A percentile compares a stretch with the other conserved stretches of the same genome.
Evolutionary conservation across 2,888 invertebrate species (phyloP).

Genomic region (Tuberolachnus salignus): DNA sequence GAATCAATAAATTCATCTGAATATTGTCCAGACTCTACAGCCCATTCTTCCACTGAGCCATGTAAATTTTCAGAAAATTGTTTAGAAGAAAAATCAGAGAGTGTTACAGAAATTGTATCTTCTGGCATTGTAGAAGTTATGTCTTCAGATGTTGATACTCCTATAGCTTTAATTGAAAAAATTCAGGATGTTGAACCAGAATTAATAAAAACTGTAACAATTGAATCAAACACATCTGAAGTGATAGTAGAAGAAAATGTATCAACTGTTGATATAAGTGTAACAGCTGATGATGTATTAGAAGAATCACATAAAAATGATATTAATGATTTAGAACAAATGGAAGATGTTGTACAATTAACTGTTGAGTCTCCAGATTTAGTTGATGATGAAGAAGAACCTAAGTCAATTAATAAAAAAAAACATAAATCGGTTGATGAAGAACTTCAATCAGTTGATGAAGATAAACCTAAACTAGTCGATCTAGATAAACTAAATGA

Average conservation of each 20-base stretch:
- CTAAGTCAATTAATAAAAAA: conserved; percentile 25
- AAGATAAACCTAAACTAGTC: background rate
- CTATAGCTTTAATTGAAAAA: conserved; percentile 20
- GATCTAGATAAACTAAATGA: background rate
- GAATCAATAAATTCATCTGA: conserved; percentile 17
- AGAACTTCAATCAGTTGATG: background rate
- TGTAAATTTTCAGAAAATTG: background rate
- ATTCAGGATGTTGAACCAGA: conserved; percentile 1
- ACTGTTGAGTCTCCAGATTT: conserved; percentile 52
- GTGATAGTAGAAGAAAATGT: conserved; percentile 12
- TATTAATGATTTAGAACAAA: conserved; percentile 47
- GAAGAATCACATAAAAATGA: conserved; percentile 32
- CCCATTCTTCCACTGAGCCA: background rate
- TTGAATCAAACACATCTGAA: conserved; percentile 20
- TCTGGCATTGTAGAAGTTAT: background rate
- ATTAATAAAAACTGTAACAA: conserved; percentile 18
- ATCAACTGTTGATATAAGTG: background rate
- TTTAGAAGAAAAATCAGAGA: conserved; percentile 7
- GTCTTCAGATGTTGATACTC: conserved; percentile 26
- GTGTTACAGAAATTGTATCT: conserved; percentile 2
- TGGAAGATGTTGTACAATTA: conserved; percentile 47
- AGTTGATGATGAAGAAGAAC: conserved; percentile 52
- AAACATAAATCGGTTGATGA: background rate
- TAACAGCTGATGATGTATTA: conserved; percentile 5
- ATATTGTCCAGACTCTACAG: background rate